Evolutionary conservation across 2,113 vertebrate genomes (phyloP).

Genomic region (Prionailurus bengalensis): DNA sequence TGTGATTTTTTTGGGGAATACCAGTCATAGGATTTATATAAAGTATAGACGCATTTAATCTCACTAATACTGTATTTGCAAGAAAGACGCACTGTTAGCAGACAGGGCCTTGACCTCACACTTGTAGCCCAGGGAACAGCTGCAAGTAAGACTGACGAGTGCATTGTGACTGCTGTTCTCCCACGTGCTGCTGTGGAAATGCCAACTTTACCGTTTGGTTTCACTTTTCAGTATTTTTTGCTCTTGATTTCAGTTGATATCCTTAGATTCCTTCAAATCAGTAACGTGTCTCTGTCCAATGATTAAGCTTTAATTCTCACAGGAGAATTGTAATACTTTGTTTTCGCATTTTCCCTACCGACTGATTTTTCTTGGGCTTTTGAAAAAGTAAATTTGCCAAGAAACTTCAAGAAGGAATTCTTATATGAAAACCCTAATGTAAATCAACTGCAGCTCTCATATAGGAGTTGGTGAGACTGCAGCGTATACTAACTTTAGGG

Average conservation of each 20-base stretch:
- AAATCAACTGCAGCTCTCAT: background rate
- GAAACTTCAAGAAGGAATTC: conserved; percentile 41
- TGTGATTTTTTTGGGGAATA: conserved; percentile 41
- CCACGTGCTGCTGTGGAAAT: background rate
- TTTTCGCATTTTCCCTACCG: background rate
- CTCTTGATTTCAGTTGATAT: background rate
- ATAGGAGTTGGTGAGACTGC: background rate
- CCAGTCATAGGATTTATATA: background rate
- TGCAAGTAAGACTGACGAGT: background rate
- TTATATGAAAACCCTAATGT: background rate
- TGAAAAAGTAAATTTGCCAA: background rate
- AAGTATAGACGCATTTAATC: conserved; percentile 13
- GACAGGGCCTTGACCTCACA: background rate
- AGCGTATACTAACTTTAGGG: background rate
- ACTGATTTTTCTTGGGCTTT: conserved; percentile 26
- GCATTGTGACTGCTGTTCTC: background rate
- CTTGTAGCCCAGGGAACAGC: background rate
- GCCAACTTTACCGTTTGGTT: background rate
- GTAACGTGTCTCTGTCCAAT: background rate
- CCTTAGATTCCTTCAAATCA: conserved; percentile 3
- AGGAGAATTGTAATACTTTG: background rate
- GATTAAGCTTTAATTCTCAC: conserved; percentile 46
- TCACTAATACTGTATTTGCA: background rate
- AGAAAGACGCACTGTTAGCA: background rate
- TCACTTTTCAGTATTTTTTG: background rate